Conservation (phyloP, 2,797 vertebrate genomes). For the Phoxinus dragarum region DNA sequence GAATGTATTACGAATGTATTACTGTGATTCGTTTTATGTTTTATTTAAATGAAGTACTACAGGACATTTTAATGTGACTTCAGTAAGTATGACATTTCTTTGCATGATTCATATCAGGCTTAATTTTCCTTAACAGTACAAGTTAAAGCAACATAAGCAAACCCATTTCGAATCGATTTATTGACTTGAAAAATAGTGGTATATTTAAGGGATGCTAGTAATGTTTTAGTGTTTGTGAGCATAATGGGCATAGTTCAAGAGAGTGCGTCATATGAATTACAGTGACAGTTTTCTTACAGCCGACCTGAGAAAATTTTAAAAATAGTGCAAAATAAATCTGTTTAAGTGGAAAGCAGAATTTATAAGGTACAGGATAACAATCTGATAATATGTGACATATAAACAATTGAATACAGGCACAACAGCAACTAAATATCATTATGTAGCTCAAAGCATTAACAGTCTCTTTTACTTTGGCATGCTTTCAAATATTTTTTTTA, state of each 20-base stretch:
- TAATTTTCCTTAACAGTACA: not conserved
- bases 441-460: not conserved
- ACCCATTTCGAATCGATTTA: not conserved
- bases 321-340: not conserved
- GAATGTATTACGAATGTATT: not conserved
- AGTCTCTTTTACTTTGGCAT: not conserved
- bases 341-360: not conserved
- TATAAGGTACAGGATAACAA: not conserved
- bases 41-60: not conserved
- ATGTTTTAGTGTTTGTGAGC: not conserved
- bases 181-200: not conserved
- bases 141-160: too few relatives aligned
- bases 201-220: not conserved
- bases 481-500: conserved; percentile 39
- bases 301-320: too few relatives aligned
- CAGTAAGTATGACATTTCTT: not conserved
- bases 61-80: not conserved
- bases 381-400: not conserved
- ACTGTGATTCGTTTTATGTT: not conserved
- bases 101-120: not conserved
- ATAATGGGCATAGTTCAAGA: not conserved
- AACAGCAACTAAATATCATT: not conserved
- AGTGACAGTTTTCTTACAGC: not conserved
- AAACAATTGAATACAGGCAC: not conserved
- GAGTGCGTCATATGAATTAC: not conserved